Evolutionary conservation across 2,797 vertebrate genomes (phyloP), one percentile per base, ranked within the genome.

Genomic region (Sarcophilus harrisii): DNA sequence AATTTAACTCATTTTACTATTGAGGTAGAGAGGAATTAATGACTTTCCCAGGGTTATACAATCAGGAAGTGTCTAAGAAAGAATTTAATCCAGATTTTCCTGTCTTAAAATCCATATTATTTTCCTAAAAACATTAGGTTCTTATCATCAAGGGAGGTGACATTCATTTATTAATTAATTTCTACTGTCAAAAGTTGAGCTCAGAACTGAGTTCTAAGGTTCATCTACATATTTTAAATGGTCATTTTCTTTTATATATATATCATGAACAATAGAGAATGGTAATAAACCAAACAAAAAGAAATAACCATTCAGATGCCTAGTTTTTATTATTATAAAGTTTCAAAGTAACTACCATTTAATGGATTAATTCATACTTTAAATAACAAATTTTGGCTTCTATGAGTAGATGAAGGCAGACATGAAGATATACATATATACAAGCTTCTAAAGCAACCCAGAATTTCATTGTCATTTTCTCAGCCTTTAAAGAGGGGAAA

Each of bases 71-170:
- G 5, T 81, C 5, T 45, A 10, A 87, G 10, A 9, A 21, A 87
- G 73, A 45, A 87, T 87, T 87, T 10, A 45, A 87, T 49, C 10
- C 24, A 49, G 38, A 16, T 27, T 2, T 27, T 87, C 8, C 38
- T 87, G 21, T 27, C 21, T 45, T 38, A 87, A 87, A 87, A 87
- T 49, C 9, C 73, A 45, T 49, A 11, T 87, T 87, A 3, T 49
- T 73, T 87, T 11, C 73, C 73, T 87, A 24, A 87, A 87, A 87
- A 49, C 8, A 81, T 81, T 6, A 81, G 21, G 21, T 21, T n/a
- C 38, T 4, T 52, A 0, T n/a, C 90, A 93, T 13, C 32, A 0
- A 0, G 1, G 5, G n/a, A 87, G 24, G 21, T 27, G 24, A 3
- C 9, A 12, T 24, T 10, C 45, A 27, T 49, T 87, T 87, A 87